Percentiles rank a stretch among this genome's conserved stretches.
phyloP scores from a whole-genome alignment of 2,888 invertebrate genomes.

The Heliconius charithonia region DNA sequence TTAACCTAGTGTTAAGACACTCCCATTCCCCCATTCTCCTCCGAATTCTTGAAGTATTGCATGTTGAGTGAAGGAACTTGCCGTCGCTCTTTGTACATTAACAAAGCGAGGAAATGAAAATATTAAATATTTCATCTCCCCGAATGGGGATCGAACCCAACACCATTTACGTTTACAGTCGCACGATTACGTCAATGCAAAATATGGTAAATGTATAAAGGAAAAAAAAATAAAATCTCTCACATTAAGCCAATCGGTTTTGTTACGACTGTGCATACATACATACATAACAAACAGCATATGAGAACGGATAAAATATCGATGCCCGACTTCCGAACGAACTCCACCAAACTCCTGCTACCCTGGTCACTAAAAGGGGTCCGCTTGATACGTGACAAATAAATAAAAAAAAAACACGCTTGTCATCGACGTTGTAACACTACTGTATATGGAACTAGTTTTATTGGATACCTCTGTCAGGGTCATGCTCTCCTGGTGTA shows the following conservation, averaged over 20 bases:
- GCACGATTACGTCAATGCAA: no score
- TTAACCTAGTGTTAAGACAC: no score
- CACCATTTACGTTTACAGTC: no score
- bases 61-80: no score
- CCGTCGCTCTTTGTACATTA: no score
- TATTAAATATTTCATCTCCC: no score
- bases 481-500: constrained; percentile 3
- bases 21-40: no score
- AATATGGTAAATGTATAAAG: no score
- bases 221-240: neutral
- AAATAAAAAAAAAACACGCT: constrained; percentile 2
- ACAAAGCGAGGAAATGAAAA: no score
- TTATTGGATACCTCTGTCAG: constrained; percentile 3
- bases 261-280: no score
- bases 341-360: neutral
- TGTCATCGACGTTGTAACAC: neutral
- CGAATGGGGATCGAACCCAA: no score
- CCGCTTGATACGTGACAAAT: constrained; percentile 19
- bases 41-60: no score
- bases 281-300: neutral
- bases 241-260: neutral
- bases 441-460: constrained; percentile 6
- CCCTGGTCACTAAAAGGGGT: constrained; percentile 21
- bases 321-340: neutral
- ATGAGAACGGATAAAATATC: neutral